A percentile compares a stretch with the other conserved stretches of the same genome.
Evolutionary conservation across 2,797 vertebrate species (phyloP).

Genomic region (Merluccius polli): DNA sequence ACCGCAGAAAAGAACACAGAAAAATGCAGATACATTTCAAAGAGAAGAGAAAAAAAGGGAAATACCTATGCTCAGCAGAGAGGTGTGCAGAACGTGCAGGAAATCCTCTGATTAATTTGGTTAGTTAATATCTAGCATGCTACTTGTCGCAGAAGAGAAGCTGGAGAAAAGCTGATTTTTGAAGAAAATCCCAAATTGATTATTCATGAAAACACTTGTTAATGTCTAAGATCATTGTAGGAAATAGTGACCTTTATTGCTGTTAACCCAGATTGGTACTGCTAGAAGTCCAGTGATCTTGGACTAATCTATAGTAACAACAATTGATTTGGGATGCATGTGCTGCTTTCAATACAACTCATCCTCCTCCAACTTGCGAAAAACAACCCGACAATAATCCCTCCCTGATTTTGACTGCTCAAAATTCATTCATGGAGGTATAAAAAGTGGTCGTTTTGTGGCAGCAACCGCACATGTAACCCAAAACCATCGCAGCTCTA

Average conservation of each 20-base stretch:
- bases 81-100: neutral
- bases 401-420: neutral
- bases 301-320: neutral
- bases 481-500: neutral
- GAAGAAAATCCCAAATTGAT: neutral
- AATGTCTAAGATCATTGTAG: neutral
- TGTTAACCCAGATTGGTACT: neutral
- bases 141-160: neutral
- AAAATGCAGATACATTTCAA: neutral
- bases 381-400: neutral
- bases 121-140: neutral
- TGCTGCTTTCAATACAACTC: neutral
- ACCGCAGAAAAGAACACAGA: neutral
- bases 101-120: neutral
- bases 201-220: neutral
- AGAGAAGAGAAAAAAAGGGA: conserved; percentile 1
- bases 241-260: neutral
- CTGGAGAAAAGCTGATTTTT: neutral
- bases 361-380: neutral
- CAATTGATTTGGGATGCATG: neutral
- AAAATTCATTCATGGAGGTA: neutral
- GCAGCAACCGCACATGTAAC: neutral
- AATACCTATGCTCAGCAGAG: neutral
- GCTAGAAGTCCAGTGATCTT: neutral
- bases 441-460: neutral